Percentiles rank a stretch among this genome's conserved stretches.
Conservation (phyloP, 2,888 invertebrate species). For the Candidula unifasciata region DNA sequence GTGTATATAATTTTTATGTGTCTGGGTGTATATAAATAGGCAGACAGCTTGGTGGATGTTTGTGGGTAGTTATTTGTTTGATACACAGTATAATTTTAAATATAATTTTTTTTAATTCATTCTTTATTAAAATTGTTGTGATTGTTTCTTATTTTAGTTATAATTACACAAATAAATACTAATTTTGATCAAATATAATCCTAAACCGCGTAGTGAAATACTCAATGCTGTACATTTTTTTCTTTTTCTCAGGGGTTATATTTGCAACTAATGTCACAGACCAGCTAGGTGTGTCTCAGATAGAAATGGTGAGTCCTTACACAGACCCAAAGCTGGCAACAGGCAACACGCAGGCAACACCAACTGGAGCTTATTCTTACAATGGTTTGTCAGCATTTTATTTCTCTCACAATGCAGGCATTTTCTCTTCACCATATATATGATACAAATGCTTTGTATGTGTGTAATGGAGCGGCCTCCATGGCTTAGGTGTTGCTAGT, state of each 20-base stretch:
- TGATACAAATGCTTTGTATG: too few species aligned
- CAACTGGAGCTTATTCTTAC: slow-evolving; percentile 56
- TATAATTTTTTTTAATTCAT: not conserved
- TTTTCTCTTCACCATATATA: too few species aligned
- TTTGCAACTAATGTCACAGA: slow-evolving; percentile 56
- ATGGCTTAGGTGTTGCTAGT: too few species aligned
- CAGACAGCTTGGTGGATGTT: too few species aligned
- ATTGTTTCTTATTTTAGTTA: not conserved
- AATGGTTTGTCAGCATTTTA: slow-evolving; percentile 50
- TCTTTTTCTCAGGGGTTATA: slow-evolving; percentile 53
- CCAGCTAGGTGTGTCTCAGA: slow-evolving; percentile 48
- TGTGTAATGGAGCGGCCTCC: too few species aligned
- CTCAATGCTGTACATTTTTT: not conserved
- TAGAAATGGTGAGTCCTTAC: slow-evolving; percentile 44
- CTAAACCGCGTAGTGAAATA: not conserved
- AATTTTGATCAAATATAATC: not conserved
- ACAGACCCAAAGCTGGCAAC: slow-evolving; percentile 28
- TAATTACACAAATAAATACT: not conserved
- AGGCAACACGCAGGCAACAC: slow-evolving; percentile 44
- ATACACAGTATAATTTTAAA: not conserved
- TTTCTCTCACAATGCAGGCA: too few species aligned
- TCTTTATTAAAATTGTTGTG: not conserved
- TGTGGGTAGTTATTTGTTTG: too few species aligned
- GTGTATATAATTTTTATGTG: too few species aligned
- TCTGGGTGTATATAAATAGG: too few species aligned